Evolutionary conservation across 92 coral and sea anemone genomes (phyloP), one percentile per base, ranked within the genome.

Genomic region (Nematostella vectensis): DNA sequence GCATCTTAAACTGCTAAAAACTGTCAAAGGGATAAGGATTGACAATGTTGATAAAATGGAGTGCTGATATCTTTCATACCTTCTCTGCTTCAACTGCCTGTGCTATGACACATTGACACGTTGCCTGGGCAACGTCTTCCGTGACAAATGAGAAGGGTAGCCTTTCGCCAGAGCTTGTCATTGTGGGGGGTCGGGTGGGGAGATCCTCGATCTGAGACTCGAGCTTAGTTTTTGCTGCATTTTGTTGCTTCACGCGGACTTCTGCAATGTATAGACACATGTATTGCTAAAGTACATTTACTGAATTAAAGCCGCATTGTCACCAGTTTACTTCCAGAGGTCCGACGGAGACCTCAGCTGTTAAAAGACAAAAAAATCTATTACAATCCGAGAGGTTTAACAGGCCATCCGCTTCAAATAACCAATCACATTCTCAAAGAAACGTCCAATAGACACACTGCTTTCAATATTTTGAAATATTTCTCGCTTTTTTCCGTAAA

Each of bases 161-260:
- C 55, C 89, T 93, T 70, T 93, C 96, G 13, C 99, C 99, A 42
- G 99, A 63, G 47, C 77, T 88, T n/a, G 96, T 67, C 13, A 82
- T 67, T 42, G 81, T 82, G 20, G 94, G 75, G 10, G 99, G 83
- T 49, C 96, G 67, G 27, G 96, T 81, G 11, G 99, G 99, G 17
- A 93, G 74, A 64, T 93, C 99, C 45, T 93, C 99, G 63, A 93
- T 93, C 33, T 93, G 99, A 1, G 99, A 93, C 59, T 93, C 99
- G 52, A 93, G 51, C 61, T 86, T 93, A 8, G 99, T 93, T 48
- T 84, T 79, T 17, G 99, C 99, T 37, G 99, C 99, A 69, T 93
- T 88, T 60, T 93, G 99, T 54, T 93, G 99, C 45, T 87, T 88
- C 4, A 87, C 96, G 50, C 99, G 91, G 36, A 93, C 99, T 80